A percentile compares a stretch with the other conserved stretches of the same genome.
Conservation (phyloP, 2,113 vertebrate genomes). For the Nerophis lumbriciformis region DNA sequence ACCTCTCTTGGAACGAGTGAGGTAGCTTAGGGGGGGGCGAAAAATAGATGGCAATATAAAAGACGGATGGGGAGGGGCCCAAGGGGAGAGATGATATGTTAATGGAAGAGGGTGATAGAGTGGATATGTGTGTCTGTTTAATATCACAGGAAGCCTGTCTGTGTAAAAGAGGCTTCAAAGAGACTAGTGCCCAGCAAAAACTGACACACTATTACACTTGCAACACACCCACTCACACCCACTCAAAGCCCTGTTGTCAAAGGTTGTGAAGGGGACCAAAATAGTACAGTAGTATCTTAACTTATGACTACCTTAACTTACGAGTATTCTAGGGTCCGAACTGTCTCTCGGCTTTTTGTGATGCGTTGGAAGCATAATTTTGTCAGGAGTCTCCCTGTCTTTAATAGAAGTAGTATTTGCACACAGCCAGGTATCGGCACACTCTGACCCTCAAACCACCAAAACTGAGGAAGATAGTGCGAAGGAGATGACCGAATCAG, state of each 20-base stretch:
- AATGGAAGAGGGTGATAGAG: slow-evolving; percentile 32
- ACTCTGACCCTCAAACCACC: too few species aligned
- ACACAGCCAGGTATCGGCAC: too few species aligned
- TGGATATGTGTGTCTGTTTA: slow-evolving; percentile 36
- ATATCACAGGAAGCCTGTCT: slow-evolving; percentile 29
- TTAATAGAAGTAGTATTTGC: too few species aligned
- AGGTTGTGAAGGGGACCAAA: too few species aligned
- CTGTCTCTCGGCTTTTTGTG: too few species aligned
- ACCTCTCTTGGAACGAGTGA: slow-evolving; percentile 51
- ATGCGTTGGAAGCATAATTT: too few species aligned
- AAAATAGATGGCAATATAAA: slow-evolving; percentile 26
- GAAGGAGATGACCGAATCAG: too few species aligned
- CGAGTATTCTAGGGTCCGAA: too few species aligned
- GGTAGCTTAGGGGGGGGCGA: slow-evolving; percentile 6
- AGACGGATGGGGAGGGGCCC: slow-evolving; percentile 26
- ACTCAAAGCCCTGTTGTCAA: neutral
- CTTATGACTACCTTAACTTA: too few species aligned
- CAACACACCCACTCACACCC: slow-evolving; percentile 14
- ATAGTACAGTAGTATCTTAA: slow-evolving; percentile 4
- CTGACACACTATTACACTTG: slow-evolving; percentile 30
- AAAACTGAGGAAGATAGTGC: too few species aligned
- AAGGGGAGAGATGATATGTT: slow-evolving; percentile 28
- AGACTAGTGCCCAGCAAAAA: slow-evolving; percentile 36
- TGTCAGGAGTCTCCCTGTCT: too few species aligned
- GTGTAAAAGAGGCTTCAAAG: slow-evolving; percentile 55